Evolutionary conservation across 2,888 invertebrate species (phyloP).

Genomic region (Beris morrisii): DNA sequence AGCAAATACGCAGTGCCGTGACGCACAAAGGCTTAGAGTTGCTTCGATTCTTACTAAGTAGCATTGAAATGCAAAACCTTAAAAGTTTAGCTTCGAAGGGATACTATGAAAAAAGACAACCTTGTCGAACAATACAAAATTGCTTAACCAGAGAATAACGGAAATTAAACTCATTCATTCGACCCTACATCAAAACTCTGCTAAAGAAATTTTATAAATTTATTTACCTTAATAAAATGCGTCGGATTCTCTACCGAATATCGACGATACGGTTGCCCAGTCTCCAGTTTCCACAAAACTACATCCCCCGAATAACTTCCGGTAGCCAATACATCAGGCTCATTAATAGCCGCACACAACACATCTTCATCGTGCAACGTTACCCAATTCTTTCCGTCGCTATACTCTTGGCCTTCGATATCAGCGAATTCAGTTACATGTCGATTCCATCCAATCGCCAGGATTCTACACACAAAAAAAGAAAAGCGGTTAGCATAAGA

Average conservation of each 20-base stretch:
- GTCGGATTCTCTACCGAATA: constrained; percentile 53
- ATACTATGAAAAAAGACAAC: too few species aligned
- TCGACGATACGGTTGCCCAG: constrained; percentile 71
- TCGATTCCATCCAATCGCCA: constrained; percentile 79
- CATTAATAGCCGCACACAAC: constrained; percentile 66
- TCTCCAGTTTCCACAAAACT: constrained; percentile 79
- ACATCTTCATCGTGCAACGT: constrained; percentile 75
- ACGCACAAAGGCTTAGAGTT: too few species aligned
- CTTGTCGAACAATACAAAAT: too few species aligned
- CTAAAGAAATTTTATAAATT: background rate
- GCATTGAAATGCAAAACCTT: too few species aligned
- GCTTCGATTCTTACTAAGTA: too few species aligned
- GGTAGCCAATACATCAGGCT: constrained; percentile 72
- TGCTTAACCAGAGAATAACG: too few species aligned
- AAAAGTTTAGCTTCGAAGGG: too few species aligned
- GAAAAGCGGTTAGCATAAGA: background rate
- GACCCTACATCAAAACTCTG: too few species aligned
- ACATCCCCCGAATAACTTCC: constrained; percentile 78
- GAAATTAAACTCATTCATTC: too few species aligned
- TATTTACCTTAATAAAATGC: constrained; percentile 48
- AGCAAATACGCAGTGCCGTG: too few species aligned
- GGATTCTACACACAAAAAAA: constrained; percentile 58
- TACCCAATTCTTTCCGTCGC: constrained; percentile 71
- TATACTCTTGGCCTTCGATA: constrained; percentile 58
- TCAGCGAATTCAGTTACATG: constrained; percentile 70